Evolutionary conservation across 2,888 invertebrate genomes (phyloP).

Genomic region (Gryllus longicercus): DNA sequence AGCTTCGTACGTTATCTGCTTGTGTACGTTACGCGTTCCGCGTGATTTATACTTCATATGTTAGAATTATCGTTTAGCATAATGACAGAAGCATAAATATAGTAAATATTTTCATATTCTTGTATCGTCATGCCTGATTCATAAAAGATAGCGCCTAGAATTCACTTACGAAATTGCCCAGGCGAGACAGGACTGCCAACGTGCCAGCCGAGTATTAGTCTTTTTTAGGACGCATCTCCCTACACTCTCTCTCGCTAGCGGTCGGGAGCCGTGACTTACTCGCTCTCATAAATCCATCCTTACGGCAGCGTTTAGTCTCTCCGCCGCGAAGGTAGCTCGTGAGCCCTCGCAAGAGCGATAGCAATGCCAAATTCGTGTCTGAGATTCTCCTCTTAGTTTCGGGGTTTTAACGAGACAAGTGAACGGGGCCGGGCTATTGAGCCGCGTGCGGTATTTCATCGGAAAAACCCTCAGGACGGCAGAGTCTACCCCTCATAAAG

Average conservation of each 20-base stretch:
- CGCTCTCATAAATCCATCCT: too few species aligned
- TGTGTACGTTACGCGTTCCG: not conserved
- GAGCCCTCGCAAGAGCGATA: too few species aligned
- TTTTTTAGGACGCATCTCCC: not conserved
- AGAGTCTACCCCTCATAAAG: not conserved
- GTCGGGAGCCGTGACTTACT: too few species aligned
- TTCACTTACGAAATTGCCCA: not conserved
- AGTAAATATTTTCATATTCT: not conserved
- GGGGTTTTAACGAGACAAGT: too few species aligned
- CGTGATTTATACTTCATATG: constrained; percentile 17
- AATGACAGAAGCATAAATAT: constrained; percentile 17
- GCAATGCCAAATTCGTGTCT: too few species aligned
- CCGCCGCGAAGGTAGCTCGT: too few species aligned
- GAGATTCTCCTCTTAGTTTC: too few species aligned
- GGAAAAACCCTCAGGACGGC: too few species aligned
- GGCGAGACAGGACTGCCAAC: not conserved
- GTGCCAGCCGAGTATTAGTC: not conserved
- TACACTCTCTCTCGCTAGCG: too few species aligned
- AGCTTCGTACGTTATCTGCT: constrained; percentile 1
- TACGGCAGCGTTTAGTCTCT: too few species aligned
- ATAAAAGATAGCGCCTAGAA: not conserved
- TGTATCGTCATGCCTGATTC: not conserved
- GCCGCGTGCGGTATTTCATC: too few species aligned
- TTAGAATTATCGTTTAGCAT: constrained; percentile 6
- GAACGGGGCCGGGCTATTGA: too few species aligned